A percentile compares a stretch with the other conserved stretches of the same genome.
Evolutionary conservation across 2,888 invertebrate genomes (phyloP).

Genomic region (Eugnorisma glareosa): DNA sequence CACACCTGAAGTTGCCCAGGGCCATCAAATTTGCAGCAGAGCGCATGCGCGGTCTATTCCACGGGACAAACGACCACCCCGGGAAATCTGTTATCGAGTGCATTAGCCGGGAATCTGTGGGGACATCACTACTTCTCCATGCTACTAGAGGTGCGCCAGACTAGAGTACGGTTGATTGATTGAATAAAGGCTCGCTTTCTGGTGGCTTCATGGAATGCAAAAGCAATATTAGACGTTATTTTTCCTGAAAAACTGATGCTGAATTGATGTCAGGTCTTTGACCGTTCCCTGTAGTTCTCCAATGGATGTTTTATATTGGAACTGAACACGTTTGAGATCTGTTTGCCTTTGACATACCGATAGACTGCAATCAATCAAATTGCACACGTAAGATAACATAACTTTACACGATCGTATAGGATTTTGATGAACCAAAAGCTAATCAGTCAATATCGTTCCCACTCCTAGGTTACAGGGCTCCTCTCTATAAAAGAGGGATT

Average conservation of each 20-base stretch:
- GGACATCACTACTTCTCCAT: conserved; percentile 59
- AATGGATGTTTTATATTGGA: background rate
- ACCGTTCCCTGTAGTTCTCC: background rate
- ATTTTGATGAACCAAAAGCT: background rate
- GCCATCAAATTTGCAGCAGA: conserved; percentile 54
- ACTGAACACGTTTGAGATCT: background rate
- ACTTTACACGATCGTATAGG: background rate
- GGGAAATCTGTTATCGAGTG: conserved; percentile 77
- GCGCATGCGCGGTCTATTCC: conserved; percentile 60
- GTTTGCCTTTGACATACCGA: background rate
- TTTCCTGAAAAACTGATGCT: background rate
- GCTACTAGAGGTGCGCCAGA: conserved; percentile 57
- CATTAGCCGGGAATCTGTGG: conserved; percentile 67
- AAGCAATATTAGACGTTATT: conserved; percentile 11
- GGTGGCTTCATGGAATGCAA: conserved; percentile 13
- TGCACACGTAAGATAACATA: background rate
- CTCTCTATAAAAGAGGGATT: background rate
- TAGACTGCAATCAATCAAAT: background rate
- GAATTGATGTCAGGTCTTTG: conserved; percentile 8
- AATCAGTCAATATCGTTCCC: background rate
- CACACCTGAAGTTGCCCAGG: conserved; percentile 49
- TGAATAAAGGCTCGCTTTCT: conserved; percentile 40
- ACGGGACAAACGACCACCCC: conserved; percentile 71
- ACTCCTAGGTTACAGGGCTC: background rate
- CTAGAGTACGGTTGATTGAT: conserved; percentile 56